A percentile compares a stretch with the other conserved stretches of the same genome.
Evolutionary conservation across 2,113 vertebrate species (phyloP).

Genomic region (Galeopterus variegatus): DNA sequence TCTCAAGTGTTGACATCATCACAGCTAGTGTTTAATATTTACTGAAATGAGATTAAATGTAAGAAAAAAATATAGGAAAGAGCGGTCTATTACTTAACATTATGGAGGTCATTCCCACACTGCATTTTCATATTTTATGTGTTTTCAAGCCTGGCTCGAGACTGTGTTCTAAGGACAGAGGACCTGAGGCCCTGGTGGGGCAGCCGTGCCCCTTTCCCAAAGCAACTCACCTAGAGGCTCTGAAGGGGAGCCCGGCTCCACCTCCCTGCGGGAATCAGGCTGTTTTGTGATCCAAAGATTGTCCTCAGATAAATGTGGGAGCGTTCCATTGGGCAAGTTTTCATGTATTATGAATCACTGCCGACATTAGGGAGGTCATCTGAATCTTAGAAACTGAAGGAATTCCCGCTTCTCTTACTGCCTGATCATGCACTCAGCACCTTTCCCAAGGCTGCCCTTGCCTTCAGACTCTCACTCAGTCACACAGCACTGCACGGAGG

Average conservation of each 20-base stretch:
- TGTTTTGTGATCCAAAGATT: neutral
- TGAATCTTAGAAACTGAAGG: too few species aligned
- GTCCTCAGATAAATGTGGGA: neutral
- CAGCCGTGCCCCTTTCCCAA: too few species aligned
- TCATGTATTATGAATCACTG: fast-evolving
- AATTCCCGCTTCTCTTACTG: too few species aligned
- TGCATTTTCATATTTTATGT: neutral
- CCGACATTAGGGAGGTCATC: too few species aligned
- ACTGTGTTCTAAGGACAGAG: too few species aligned
- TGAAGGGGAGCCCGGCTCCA: neutral
- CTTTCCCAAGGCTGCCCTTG: neutral
- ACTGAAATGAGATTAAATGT: neutral
- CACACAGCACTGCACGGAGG: fast-evolving
- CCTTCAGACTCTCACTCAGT: neutral
- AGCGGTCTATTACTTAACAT: fast-evolving
- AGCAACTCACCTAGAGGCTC: too few species aligned
- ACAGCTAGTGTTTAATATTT: fast-evolving
- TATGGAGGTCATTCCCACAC: neutral
- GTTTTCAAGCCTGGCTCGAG: neutral
- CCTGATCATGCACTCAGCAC: neutral
- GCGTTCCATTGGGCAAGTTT: neutral
- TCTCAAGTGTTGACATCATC: neutral
- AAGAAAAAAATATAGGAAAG: neutral
- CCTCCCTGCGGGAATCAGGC: neutral
- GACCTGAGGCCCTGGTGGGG: too few species aligned